phyloP scores from a whole-genome alignment of 2,797 vertebrate genomes.

The Tangara arthus region DNA sequence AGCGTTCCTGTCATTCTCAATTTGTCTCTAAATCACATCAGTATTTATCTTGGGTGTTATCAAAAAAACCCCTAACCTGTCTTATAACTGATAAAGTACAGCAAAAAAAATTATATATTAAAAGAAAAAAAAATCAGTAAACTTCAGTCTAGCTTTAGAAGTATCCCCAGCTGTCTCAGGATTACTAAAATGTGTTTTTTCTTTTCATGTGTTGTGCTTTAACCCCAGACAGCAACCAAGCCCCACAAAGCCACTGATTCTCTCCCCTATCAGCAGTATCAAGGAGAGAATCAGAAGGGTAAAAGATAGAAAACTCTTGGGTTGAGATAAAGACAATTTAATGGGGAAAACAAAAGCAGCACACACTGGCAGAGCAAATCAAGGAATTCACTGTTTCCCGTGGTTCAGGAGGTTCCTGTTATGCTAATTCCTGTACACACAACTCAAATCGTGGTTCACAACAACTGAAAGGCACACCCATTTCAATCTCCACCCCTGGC shows the following conservation, averaged over 20 bases:
- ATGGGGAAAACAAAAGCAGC: background rate
- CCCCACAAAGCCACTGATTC: fast-evolving
- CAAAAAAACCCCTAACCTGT: background rate
- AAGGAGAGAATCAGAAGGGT: background rate
- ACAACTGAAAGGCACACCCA: background rate
- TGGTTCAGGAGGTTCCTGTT: background rate
- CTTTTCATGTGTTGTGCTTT: background rate
- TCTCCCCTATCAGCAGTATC: background rate
- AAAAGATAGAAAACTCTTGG: background rate
- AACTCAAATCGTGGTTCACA: background rate
- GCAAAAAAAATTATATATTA: background rate
- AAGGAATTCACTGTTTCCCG: background rate
- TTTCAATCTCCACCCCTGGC: background rate
- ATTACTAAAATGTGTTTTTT: background rate
- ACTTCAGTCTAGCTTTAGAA: background rate
- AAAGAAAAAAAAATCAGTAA: background rate
- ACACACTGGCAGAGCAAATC: background rate
- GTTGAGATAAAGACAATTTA: background rate
- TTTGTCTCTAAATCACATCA: constrained; percentile 4
- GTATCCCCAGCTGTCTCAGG: background rate
- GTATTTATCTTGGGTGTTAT: background rate
- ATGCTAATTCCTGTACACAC: background rate
- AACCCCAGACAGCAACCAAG: background rate
- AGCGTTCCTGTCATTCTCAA: background rate
- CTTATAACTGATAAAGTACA: background rate